Base-by-base conservation (phyloP, 2,113 vertebrate genomes). In the Rattus rattus region DNA sequence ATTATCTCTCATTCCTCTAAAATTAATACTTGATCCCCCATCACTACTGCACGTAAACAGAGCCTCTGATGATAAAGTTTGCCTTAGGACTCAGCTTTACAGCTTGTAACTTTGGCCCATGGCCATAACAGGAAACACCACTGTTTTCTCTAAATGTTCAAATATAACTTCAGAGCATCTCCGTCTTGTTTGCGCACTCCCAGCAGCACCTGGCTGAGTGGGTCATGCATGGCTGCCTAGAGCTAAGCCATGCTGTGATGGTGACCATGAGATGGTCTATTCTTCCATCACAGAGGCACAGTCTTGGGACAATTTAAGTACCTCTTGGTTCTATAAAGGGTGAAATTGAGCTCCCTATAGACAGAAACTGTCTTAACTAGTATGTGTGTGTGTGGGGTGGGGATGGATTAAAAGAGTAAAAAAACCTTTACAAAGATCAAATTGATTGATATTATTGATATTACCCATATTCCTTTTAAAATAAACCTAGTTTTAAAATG, bases 391-490 rank as follows among this genome's bases (percentile, higher is more conserved):
- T 14, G 5, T 28, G 8, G 52, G 13, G 26, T 33, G 14, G 16
- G 30, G 49, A 36, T 17, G 10, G 22, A 52, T 73, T 85, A 93
- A 43, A 88, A 85, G 67, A 19, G 7, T 52, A 30, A 5, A 79
- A 73, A 28, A 59, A 36, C 24, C 7, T 36, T 77, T 19, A 28
- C 30, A 83, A 16, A 94, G 43, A 70, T 36, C 28, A 17, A 43
- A 61, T 76, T 12, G 59, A 26, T 75, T 7, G 13, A 39, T 73
- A 28, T 77, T 75, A 75, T 88, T 83, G 36, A 26, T 76, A 43
- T 77, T 83, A 28, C 13, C 49, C n/a, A 39, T 72, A 36, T 63
- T 89, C 47, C 72, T 86, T 94, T 94, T 52, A 72, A 88, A 89
- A 79, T 79, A 67, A 81, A 54, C 11, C 1, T 26, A 36, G 7